phyloP scores from a whole-genome alignment of 2,888 invertebrate species.

The Melanostoma mellinum region DNA sequence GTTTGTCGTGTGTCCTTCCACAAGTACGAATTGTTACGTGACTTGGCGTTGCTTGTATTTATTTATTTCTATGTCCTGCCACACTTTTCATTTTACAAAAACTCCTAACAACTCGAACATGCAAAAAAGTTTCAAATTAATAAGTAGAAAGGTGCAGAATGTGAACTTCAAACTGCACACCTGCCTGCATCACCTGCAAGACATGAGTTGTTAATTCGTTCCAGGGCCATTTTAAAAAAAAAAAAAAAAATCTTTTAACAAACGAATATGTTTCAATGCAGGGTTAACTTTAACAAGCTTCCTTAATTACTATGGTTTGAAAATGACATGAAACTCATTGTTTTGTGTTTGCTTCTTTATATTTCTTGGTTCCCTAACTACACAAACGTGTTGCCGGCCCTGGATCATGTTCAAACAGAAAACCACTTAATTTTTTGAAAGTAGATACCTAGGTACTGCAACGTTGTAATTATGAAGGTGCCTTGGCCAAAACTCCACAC shows the following conservation, averaged over 20 bases:
- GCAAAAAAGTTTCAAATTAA: constrained; percentile 54
- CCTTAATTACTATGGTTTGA: constrained; percentile 73
- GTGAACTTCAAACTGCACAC: constrained; percentile 47
- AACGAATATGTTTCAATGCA: constrained; percentile 54
- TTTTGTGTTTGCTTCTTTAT: constrained; percentile 33
- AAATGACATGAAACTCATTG: constrained; percentile 45
- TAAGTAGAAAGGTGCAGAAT: constrained; percentile 13
- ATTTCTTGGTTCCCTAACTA: not conserved
- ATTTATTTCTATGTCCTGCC: constrained; percentile 1
- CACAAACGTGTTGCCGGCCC: too few relatives aligned
- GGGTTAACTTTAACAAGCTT: constrained; percentile 72
- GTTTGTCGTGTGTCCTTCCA: not conserved
- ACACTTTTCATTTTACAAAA: not conserved
- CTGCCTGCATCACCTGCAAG: constrained; percentile 1
- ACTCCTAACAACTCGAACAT: not conserved
- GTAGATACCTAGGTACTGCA: too few relatives aligned
- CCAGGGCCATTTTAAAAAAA: not conserved
- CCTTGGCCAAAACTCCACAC: too few relatives aligned
- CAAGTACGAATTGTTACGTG: not conserved
- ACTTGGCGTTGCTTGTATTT: not conserved
- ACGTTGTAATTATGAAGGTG: too few relatives aligned
- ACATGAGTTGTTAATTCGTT: not conserved
- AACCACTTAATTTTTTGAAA: too few relatives aligned
- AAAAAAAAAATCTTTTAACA: not conserved
- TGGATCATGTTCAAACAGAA: too few relatives aligned